Evolutionary conservation across 2,797 vertebrate species (phyloP).

Genomic region (Yasuhikotakia modesta): DNA sequence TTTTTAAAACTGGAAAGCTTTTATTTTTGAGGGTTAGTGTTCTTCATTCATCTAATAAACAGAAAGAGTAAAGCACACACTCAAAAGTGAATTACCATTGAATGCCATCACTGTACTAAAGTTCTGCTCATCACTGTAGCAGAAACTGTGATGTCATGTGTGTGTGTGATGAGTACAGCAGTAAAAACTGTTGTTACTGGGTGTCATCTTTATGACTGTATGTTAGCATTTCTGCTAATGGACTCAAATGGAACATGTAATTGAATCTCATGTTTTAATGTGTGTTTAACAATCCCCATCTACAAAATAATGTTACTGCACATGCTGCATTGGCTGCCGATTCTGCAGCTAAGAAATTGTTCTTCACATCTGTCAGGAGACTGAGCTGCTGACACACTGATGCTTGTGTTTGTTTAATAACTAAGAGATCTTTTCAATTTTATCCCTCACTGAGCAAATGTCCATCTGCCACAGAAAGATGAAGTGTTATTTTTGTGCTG

Average conservation of each 20-base stretch:
- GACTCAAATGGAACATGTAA: conserved; percentile 57
- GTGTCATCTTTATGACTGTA: background rate
- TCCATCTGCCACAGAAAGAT: conserved; percentile 74
- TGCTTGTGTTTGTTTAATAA: conserved; percentile 80
- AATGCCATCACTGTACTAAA: background rate
- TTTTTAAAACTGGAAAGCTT: too few species aligned
- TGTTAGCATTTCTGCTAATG: conserved; percentile 46
- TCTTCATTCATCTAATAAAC: too few species aligned
- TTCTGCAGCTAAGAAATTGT: conserved; percentile 2
- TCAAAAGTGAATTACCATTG: background rate
- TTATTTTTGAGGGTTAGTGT: too few species aligned
- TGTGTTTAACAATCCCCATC: conserved; percentile 39
- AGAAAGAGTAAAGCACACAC: too few species aligned
- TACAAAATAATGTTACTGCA: conserved; percentile 36
- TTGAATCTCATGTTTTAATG: conserved; percentile 48
- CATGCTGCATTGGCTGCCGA: conserved; percentile 29
- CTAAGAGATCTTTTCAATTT: conserved; percentile 81
- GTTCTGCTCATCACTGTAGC: conserved; percentile 12
- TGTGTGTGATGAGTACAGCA: too few species aligned
- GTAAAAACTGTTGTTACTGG: too few species aligned
- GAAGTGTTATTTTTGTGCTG: conserved; percentile 59
- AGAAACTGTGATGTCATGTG: conserved; percentile 2
- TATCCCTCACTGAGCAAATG: conserved; percentile 76
- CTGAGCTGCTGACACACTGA: conserved; percentile 71
- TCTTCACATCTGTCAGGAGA: background rate